These are phyloP conservation scores for Eurystomus gularis DNA, from an alignment of 2,113 vertebrate species.

Conservation along the genomic window DNA sequence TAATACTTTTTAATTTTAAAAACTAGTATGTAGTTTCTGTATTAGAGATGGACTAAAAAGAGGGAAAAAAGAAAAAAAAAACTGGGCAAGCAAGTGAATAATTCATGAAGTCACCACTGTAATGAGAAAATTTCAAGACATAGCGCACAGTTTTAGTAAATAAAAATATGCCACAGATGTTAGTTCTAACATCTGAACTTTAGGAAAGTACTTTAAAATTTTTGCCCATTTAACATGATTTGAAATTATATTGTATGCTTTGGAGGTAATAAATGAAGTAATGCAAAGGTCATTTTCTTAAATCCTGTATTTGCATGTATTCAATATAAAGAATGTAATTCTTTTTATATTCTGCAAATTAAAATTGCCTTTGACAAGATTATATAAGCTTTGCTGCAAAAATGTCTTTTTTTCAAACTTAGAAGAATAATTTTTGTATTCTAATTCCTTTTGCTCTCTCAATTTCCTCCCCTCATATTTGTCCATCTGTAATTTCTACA, in stretches of 20 bases:
- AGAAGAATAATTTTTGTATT: neutral
- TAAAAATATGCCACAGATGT: neutral
- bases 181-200: neutral
- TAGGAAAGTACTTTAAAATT: neutral
- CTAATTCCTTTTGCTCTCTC: neutral
- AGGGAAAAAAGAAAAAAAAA: neutral
- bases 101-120: neutral
- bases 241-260: neutral
- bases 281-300: neutral
- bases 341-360: neutral
- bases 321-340: neutral
- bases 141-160: neutral
- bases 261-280: neutral
- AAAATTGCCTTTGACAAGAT: neutral
- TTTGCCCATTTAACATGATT: neutral
- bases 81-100: neutral
- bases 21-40: fast-evolving
- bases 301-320: constrained; percentile 1
- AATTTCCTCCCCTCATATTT: neutral
- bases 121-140: neutral
- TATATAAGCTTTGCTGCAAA: neutral
- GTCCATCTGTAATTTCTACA: neutral
- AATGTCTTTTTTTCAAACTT: neutral
- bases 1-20: neutral
- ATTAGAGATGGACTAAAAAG: neutral